Conservation (phyloP, 92 coral and sea anemone species). For the Montipora capitata region DNA sequence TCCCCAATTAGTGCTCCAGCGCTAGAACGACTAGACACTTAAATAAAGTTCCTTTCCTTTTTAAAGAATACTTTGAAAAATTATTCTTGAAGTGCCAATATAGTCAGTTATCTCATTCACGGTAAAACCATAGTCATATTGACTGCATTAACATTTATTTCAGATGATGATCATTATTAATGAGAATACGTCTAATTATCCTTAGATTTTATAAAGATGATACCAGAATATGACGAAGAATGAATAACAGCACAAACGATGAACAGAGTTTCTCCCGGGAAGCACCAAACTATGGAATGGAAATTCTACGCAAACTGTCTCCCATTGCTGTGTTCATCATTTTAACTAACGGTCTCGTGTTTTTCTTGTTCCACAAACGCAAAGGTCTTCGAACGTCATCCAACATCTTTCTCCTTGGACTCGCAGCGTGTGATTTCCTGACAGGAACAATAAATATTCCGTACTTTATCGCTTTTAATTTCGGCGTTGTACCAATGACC, state of each 20-base stretch:
- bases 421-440: constrained; percentile 34
- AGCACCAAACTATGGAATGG: background rate
- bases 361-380: constrained; percentile 4
- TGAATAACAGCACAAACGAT: constrained; percentile 7
- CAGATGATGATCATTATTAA: background rate
- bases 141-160: background rate
- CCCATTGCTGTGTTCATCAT: constrained; percentile 23
- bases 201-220: background rate
- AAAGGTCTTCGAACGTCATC: constrained; percentile 11
- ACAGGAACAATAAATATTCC: constrained; percentile 34
- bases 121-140: background rate
- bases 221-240: background rate
- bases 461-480: background rate
- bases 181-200: background rate
- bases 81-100: no score
- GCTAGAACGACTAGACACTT: no score
- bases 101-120: no score
- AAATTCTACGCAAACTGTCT: background rate
- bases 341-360: constrained; percentile 15
- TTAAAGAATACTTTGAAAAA: no score
- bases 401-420: constrained; percentile 23
- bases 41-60: no score
- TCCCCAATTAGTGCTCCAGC: no score
- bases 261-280: background rate
- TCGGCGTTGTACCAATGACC: background rate